Base-by-base conservation (phyloP, 2,888 invertebrate genomes). In the Mythimna lalbum region DNA sequence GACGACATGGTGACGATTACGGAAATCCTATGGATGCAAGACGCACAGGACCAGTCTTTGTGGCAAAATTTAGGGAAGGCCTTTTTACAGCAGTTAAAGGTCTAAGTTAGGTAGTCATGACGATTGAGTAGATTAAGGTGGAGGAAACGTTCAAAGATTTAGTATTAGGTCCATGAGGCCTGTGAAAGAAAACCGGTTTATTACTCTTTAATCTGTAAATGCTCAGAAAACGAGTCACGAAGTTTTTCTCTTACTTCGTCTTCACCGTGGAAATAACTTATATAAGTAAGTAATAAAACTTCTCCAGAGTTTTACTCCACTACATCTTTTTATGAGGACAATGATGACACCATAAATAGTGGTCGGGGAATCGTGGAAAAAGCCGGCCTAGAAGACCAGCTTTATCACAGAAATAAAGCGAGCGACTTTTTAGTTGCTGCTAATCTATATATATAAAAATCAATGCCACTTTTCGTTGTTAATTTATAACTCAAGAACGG, bases 271-370 rank as follows among this genome's bases (percentile, higher is more conserved):
- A 57, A 43, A 57, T 52, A 53, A 76, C 50, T 80, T 69, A 55
- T 69, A 36, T 21, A 57, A 57, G 57, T 63, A 76, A 43, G 57
- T 61, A 59, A 64, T 76, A 69, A 76, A 72, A 69, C 63, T 80
- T 63, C 52, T 39, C 56, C 23, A 60, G 55, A 56, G 63, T 61
- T 69, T 67, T 73, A 57, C 52, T 43, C 10, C 50, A 14, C 64
- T 27, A 57, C 21, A 63, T 50, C 19, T 57, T 68, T 73, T 77
- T 65, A 68, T 77, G 67, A 14, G 17, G 43, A 52, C 55, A 62
- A 64, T 73, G 63, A 76, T 73, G 59, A 64, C 33, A 47, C 50
- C 27, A 43, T 78, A 75, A 55, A 59, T 55, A 27, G 33, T 57
- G 59, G 27, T n/a, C 50, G 14, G 14, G 49, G 4, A 53, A 50